Conservation (phyloP, 1,140 invertebrate genomes). For the Eulimnadia texana region DNA sequence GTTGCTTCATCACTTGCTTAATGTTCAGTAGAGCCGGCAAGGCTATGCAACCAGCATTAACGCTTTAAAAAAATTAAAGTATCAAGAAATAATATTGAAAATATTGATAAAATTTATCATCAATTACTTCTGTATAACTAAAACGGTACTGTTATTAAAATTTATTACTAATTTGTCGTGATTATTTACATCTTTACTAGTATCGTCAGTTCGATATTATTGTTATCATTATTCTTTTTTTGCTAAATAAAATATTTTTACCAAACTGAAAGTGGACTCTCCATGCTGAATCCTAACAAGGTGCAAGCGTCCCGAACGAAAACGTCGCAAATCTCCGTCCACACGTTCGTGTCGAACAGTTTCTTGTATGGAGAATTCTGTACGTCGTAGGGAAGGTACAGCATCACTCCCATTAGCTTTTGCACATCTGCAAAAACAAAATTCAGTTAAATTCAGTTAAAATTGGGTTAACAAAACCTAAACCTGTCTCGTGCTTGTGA, state of each 20-base stretch:
- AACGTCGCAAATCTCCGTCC: slow-evolving; percentile 74
- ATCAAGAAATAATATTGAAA: background rate
- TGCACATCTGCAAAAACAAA: slow-evolving; percentile 48
- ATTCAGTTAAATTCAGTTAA: background rate
- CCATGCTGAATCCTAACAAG: slow-evolving; percentile 73
- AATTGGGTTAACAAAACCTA: no score
- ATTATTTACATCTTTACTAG: no score
- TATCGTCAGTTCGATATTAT: no score
- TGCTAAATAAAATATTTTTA: no score
- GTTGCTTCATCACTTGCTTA: slow-evolving; percentile 88
- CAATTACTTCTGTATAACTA: slow-evolving; percentile 12
- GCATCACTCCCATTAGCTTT: slow-evolving; percentile 70
- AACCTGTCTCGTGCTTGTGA: slow-evolving; percentile 61
- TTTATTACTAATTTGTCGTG: slow-evolving; percentile 14
- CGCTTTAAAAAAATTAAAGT: slow-evolving; percentile 36
- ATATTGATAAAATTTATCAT: background rate
- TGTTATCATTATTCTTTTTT: no score
- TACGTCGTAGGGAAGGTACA: slow-evolving; percentile 65
- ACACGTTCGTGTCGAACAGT: slow-evolving; percentile 59
- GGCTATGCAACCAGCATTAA: slow-evolving; percentile 83
- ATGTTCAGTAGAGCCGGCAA: slow-evolving; percentile 86
- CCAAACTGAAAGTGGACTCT: slow-evolving; percentile 59
- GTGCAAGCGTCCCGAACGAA: slow-evolving; percentile 87
- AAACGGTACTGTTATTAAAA: background rate
- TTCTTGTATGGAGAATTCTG: slow-evolving; percentile 64